Evolutionary conservation across 30 jellyfish, hydroid and myxozoan species (phyloP), one percentile per base, ranked within the genome.

Genomic region (Morbakka virulenta): DNA sequence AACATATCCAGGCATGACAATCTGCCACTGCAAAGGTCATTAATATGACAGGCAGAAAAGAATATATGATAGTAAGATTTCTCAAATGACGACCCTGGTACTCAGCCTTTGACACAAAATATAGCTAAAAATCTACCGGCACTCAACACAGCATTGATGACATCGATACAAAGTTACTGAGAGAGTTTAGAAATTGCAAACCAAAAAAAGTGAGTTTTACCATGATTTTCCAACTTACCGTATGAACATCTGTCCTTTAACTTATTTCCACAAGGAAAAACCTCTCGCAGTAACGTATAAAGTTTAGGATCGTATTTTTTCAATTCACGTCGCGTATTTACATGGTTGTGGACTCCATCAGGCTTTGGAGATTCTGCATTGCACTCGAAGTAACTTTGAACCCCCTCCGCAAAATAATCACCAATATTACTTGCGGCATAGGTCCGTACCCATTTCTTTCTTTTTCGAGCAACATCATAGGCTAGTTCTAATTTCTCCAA

Each of bases 361-460:
- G 96, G 87, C 13, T 87, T 84, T 21, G 57, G 51, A 0, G 96
- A 79, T 35, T 86, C 77, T 13, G 69, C 87, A 52, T 86, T 86
- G 28, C 76, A 91, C 2, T 71, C 62, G 63, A 86, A 86, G 52
- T 67, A 86, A 31, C 92, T 76, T 32, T 86, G 96, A 11, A 86
- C 96, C 9, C 96, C 96, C 76, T 86, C 96, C 14, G 91, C 96
- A 52, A 86, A 86, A 82, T 86, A 86, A 29, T 86, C 96, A 41
- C 77, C 69, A 84, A 84, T 65, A 4, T 88, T 86, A 77, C 87
- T 77, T 91, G 77, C 77, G 4, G 96, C 96, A 52, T 86, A 86
- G 23, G 96, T 86, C 17, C 77, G 76, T 4, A 78, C 79, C 96
- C 96, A 86, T 13, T 74, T 61, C 47, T 91, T 91, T 30, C 91